phyloP scores from a whole-genome alignment of 2,888 invertebrate species.

The Altica lythri region DNA sequence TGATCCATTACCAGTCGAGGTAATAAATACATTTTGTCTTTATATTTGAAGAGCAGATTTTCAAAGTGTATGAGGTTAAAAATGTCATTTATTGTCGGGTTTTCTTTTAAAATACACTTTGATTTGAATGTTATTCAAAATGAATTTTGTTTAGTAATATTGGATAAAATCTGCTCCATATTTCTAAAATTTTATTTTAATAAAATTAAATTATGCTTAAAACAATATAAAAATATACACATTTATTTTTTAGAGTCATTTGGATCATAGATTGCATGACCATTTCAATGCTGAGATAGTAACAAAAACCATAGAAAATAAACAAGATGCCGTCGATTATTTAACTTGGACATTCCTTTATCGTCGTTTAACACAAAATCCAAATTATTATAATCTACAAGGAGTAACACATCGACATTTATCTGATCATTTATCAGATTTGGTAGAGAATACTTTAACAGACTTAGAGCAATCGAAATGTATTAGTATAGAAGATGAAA shows the following conservation, averaged over 20 bases:
- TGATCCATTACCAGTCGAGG: slow-evolving; percentile 95
- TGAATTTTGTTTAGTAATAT: too few species aligned
- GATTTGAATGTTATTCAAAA: too few species aligned
- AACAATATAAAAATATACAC: neutral
- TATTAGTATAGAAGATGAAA: slow-evolving; percentile 96
- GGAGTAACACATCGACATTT: slow-evolving; percentile 95
- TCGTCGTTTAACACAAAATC: slow-evolving; percentile 95
- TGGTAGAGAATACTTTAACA: slow-evolving; percentile 93
- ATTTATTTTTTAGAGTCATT: slow-evolving; percentile 72
- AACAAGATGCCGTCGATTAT: slow-evolving; percentile 99
- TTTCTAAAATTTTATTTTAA: too few species aligned
- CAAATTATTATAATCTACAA: slow-evolving; percentile 98
- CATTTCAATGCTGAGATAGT: slow-evolving; percentile 99
- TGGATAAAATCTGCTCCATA: too few species aligned
- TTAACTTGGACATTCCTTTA: slow-evolving; percentile 99
- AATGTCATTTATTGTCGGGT: too few species aligned
- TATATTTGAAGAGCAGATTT: too few species aligned
- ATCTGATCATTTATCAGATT: slow-evolving; percentile 96
- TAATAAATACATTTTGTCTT: too few species aligned
- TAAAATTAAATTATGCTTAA: too few species aligned
- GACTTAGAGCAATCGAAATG: slow-evolving; percentile 97
- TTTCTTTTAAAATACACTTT: too few species aligned
- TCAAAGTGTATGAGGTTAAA: too few species aligned
- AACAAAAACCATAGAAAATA: slow-evolving; percentile 99
- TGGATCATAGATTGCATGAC: slow-evolving; percentile 97